Evolutionary conservation across 2,888 invertebrate genomes (phyloP).

Genomic region (Eumerus sabulonum): DNA sequence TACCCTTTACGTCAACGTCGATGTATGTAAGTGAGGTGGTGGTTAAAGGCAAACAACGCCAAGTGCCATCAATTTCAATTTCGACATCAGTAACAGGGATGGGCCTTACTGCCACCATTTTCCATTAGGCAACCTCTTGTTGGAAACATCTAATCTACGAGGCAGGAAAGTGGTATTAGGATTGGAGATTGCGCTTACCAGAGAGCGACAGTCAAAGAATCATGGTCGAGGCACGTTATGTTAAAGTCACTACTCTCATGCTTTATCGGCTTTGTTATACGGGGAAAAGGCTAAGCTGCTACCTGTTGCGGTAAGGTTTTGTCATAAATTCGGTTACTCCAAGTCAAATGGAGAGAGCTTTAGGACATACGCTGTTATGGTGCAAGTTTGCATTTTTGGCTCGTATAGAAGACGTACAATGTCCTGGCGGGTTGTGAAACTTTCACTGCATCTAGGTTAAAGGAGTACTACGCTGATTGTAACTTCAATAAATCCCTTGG

Average conservation of each 20-base stretch:
- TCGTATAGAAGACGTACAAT: slow-evolving; percentile 2
- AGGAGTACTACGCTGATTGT: too few species aligned
- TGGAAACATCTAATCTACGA: slow-evolving; percentile 19
- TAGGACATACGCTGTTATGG: too few species aligned
- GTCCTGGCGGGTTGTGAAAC: neutral
- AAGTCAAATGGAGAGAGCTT: too few species aligned
- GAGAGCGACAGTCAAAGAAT: slow-evolving; percentile 39
- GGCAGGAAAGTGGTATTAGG: neutral
- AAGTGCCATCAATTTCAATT: slow-evolving; percentile 50
- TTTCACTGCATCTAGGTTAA: neutral
- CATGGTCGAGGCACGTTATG: slow-evolving; percentile 35
- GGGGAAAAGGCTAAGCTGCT: too few species aligned
- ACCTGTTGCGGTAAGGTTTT: slow-evolving; percentile 57
- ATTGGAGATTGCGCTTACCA: slow-evolving; percentile 29
- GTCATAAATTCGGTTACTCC: slow-evolving; percentile 29
- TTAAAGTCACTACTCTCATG: too few species aligned
- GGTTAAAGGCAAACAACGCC: slow-evolving; percentile 17
- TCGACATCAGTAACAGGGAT: slow-evolving; percentile 10
- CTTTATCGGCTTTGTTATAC: too few species aligned
- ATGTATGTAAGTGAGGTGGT: neutral
- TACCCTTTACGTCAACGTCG: neutral
- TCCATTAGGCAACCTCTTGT: slow-evolving; percentile 46
- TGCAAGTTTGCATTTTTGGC: too few species aligned
- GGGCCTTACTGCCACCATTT: slow-evolving; percentile 13
- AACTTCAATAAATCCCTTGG: too few species aligned